Evolutionary conservation across 2,888 invertebrate genomes (phyloP), one percentile per base, ranked within the genome.

Genomic region (Drosophila buzzatii): DNA sequence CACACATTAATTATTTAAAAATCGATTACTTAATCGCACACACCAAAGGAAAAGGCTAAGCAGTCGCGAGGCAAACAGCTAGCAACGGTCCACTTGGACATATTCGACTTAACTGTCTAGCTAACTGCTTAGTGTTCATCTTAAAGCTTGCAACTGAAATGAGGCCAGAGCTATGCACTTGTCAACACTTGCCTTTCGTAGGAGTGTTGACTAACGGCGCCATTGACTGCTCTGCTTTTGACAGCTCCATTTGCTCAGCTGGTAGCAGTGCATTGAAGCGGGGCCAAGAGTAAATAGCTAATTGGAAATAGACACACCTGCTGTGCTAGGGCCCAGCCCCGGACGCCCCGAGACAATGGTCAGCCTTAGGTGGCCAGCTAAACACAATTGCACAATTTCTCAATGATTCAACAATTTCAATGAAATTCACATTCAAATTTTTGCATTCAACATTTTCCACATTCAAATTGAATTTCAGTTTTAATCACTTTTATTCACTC

Each of bases 301-400:
- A 60, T 70, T 70, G 60, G 44, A 56, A 70, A 70, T 51, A 44
- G 70, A 61, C 70, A 70, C 70, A 70, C 56, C 70, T 70, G 70
- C 55, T 33, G 51, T 31, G 39, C 20, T 10, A 47, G 69, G 23
- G 59, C 55, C 12, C 16, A 55, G 59, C 70, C 49, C 52, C 16
- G n/a, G 59, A 59, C 37, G 31, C 5, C 33, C 18, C 27, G 0
- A 12, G 47, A 59, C 59, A 64, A 64, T 35, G 12, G 27, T 27
- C 27, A 27, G 31, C 18, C 23, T 5, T 10, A 18, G 23, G 18
- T 59, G 70, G 16, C 47, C 31, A 55, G 57, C 52, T n/a, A 18
- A 10, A 4, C 18, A 35, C 35, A 20, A 23, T 39, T 53, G 53
- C 53, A 39, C 53, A 39, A 41, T 66, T 66, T 14, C 23, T 23